Evolutionary conservation across 1,140 invertebrate genomes (phyloP), one percentile per base, ranked within the genome.

Genomic region (Limonius californicus): DNA sequence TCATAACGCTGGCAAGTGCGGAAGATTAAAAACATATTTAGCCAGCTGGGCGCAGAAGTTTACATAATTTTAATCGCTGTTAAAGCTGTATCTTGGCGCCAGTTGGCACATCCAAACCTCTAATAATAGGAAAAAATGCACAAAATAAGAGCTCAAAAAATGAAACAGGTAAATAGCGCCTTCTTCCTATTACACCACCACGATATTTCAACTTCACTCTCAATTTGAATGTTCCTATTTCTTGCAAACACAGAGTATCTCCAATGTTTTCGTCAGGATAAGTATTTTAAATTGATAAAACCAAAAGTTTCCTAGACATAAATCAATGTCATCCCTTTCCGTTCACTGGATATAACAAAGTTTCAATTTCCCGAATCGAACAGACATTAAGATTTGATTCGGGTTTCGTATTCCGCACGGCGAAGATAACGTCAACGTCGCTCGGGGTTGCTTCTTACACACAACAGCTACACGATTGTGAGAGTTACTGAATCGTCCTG

Each of bases 281-380:
- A 23, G 45, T 21, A 61, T 66, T 61, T 61, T 53, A 64, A 67
- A 62, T 62, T 65, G 66, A 67, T 64, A 67, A 62, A 55, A 61
- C 45, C 57, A 63, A 70, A 70, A 69, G 63, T 68, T 71, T 62
- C 57, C 54, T 61, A 61, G 59, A 59, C 58, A 74, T 74, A 73
- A 74, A 74, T 74, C 72, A 73, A 73, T 62, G 70, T 72, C 72
- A 69, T 67, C 63, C 67, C 57, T 62, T 69, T 69, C 63, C 65
- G 66, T 67, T 67, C 68, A 50, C 14, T 61, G 64, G 64, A 59
- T 66, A 64, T 66, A 69, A 69, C 66, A 72, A 74, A 73, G 67
- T 72, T 74, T 73, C 72, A 74, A 74, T 74, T 74, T 71, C 69
- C 68, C 68, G 66, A 68, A 68, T 70, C 68, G 65, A 65, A 63